Percentiles rank a stretch among this genome's conserved stretches.
Evolutionary conservation across 2,888 invertebrate species (phyloP).

Genomic region (Aphrophora alni): DNA sequence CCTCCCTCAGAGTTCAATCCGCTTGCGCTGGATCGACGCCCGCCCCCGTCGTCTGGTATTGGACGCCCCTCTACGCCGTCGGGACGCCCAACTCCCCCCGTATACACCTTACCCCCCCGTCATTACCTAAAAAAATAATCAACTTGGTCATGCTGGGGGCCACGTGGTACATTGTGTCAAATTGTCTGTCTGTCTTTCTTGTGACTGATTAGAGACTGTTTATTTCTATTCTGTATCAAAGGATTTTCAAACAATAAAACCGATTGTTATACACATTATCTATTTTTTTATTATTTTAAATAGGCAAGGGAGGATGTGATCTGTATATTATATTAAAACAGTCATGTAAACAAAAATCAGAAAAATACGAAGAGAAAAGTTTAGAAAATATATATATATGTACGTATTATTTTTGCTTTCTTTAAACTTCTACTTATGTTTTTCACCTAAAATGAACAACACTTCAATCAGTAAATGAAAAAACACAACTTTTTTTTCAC

Average conservation of each 20-base stretch:
- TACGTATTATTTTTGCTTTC: too few species aligned
- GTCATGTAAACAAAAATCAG: too few species aligned
- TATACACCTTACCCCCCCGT: background rate
- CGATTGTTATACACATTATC: too few species aligned
- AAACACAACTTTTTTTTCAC: too few species aligned
- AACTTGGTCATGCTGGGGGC: background rate
- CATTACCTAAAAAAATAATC: background rate
- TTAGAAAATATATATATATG: too few species aligned
- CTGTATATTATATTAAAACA: too few species aligned
- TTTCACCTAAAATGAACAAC: too few species aligned
- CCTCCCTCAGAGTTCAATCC: conserved; percentile 34
- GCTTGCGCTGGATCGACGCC: conserved; percentile 35
- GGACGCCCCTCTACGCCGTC: conserved; percentile 30
- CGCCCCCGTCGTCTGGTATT: conserved; percentile 36
- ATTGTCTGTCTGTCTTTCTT: background rate
- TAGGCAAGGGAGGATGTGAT: too few species aligned
- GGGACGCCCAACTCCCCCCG: conserved; percentile 20
- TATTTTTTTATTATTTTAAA: too few species aligned
- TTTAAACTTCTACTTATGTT: too few species aligned
- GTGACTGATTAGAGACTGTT: background rate
- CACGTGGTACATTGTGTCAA: background rate
- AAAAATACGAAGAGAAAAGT: too few species aligned
- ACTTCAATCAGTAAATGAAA: too few species aligned
- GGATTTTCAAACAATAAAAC: background rate
- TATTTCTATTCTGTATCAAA: background rate